Base-by-base conservation (phyloP, 2,888 invertebrate species). In the Melanostoma scalare region DNA sequence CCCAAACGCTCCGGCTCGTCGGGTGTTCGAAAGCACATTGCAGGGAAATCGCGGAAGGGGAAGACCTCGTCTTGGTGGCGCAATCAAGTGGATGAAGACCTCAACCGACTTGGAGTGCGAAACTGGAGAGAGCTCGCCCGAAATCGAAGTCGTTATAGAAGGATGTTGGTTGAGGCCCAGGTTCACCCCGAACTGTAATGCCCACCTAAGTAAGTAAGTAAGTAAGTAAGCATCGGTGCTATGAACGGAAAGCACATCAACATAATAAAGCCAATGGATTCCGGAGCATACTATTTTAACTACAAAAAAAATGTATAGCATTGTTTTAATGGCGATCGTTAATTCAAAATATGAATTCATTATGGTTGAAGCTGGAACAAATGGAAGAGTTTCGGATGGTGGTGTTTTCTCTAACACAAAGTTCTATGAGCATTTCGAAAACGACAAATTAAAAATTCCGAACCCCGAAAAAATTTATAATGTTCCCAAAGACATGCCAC, bases 311-410 rank as follows among this genome's bases (percentile, higher is more conserved):
- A 20, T 6, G n/a, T 55, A 60, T 33, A 77, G 77, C 53, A 72
- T 80, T 44, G 80, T 85, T 10, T 46, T 81, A n/a, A 73, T 81
- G 69, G 81, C 74, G 8, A 9, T 81, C 8, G 76, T 81, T 4
- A 77, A 81, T 52, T 77, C 80, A 44, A 61, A 77, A 31, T 80
- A 56, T 65, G 65, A 74, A 48, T 77, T 81, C 10, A 31, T 58
- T 4, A 56, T 67, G 58, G 65, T 69, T n/a, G 48, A 85, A 40
- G 52, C 38, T 46, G 76, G 76, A 9, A 46, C 67, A 30, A 85
- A 80, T n/a, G 79, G 76, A 35, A 50, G 67, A 44, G 46, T 80
- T 52, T 85, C 73, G 10, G 77, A 85, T 65, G 80, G 73, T 35
- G 58, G 20, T 20, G 20, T 20, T 20, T 69, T 61, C 60, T 20